These are phyloP conservation scores for Sebastes alutus DNA, from an alignment of 2,797 vertebrate genomes.

Conservation along the genomic window DNA sequence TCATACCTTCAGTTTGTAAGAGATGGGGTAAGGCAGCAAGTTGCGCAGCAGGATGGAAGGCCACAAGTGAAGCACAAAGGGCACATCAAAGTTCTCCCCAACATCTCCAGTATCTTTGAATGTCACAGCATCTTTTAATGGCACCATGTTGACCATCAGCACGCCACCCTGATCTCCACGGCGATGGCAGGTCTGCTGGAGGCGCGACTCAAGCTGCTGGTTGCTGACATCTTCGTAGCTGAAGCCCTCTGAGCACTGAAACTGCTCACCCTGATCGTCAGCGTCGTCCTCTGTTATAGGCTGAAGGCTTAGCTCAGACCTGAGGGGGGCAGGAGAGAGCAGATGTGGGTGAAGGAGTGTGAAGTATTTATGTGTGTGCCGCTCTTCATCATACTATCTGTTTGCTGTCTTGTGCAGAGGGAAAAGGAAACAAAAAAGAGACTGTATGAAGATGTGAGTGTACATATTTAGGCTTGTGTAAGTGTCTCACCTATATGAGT, in stretches of 20 bases:
- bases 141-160: conserved; percentile 90
- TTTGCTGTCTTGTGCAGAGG: neutral
- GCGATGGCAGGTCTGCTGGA: conserved; percentile 86
- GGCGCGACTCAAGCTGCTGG: conserved; percentile 75
- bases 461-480: neutral
- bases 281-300: conserved; percentile 75
- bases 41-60: conserved; percentile 92
- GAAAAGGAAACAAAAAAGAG: neutral
- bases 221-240: conserved; percentile 88
- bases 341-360: neutral
- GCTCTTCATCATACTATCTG: neutral
- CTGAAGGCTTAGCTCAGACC: conserved; percentile 89
- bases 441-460: neutral
- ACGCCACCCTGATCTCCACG: conserved; percentile 71
- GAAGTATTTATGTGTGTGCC: neutral
- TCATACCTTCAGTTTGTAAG: conserved; percentile 87
- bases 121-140: conserved; percentile 86
- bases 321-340: conserved; percentile 66
- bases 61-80: conserved; percentile 94
- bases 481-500: conserved; percentile 89
- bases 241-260: conserved; percentile 87
- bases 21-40: conserved; percentile 91
- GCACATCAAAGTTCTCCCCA: conserved; percentile 90
- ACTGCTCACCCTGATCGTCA: conserved; percentile 63
- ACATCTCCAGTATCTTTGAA: conserved; percentile 77